phyloP scores from a whole-genome alignment of 2,888 invertebrate species.

The Capitulum mitella region DNA sequence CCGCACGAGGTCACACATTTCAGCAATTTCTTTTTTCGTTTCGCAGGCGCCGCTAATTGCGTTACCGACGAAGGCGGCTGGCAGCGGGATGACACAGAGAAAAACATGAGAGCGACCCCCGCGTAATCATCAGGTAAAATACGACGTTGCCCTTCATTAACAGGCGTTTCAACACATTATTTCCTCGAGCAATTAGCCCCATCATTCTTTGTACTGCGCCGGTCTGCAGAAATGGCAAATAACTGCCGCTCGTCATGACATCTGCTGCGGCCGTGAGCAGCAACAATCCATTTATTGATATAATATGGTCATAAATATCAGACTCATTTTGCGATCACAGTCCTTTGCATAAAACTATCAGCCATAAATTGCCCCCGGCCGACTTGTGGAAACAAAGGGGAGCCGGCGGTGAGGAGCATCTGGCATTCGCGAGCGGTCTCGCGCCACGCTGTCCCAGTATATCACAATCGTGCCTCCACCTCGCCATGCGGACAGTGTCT shows the following conservation, averaged over 20 bases:
- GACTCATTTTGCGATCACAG: slow-evolving; percentile 24
- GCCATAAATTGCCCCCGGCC: not conserved
- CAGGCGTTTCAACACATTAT: not conserved
- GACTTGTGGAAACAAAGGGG: not conserved
- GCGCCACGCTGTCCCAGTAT: not conserved
- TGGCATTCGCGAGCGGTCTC: not conserved
- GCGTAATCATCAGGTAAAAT: too few relatives aligned
- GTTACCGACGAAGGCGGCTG: too few relatives aligned
- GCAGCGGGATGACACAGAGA: too few relatives aligned
- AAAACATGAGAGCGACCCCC: too few relatives aligned
- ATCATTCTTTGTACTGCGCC: not conserved
- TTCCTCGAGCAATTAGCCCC: not conserved
- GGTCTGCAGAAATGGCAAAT: not conserved
- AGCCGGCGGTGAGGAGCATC: not conserved
- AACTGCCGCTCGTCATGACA: not conserved
- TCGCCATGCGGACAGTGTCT: too few relatives aligned
- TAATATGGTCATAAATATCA: slow-evolving; percentile 19
- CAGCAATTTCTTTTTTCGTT: too few relatives aligned
- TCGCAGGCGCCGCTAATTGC: too few relatives aligned
- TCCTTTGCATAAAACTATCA: slow-evolving; percentile 22
- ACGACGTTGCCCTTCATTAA: not conserved
- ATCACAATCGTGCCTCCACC: not conserved
- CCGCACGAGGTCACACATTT: too few relatives aligned
- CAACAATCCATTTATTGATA: not conserved
- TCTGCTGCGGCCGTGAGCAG: not conserved